phyloP scores from a whole-genome alignment of 2,797 vertebrate genomes.

The Odontamblyopus lacepedii region DNA sequence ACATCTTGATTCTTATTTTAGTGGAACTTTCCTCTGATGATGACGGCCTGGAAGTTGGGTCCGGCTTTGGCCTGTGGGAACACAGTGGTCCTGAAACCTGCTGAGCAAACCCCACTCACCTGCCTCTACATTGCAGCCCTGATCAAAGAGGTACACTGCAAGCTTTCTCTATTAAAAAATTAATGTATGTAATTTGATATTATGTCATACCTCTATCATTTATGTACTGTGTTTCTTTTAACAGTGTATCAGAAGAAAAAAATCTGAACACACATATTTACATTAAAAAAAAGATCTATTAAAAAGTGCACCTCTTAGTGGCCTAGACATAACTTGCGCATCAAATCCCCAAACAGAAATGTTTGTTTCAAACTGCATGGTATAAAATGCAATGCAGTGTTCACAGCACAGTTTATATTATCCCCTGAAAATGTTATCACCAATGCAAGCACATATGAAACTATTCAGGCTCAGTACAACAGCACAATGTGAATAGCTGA shows the following conservation, averaged over 20 bases:
- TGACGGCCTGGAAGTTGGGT: constrained; percentile 98
- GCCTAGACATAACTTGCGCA: neutral
- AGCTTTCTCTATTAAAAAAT: constrained; percentile 1
- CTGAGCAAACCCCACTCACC: constrained; percentile 97
- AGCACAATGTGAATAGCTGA: constrained; percentile 11
- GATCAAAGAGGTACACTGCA: constrained; percentile 85
- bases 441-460: neutral
- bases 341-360: neutral
- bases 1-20: constrained; percentile 70
- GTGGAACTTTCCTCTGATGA: constrained; percentile 99
- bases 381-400: neutral
- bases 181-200: neutral
- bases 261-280: neutral
- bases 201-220: neutral
- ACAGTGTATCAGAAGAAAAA: neutral
- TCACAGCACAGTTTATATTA: neutral
- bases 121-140: constrained; percentile 94
- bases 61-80: constrained; percentile 96
- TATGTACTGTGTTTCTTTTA: neutral
- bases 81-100: constrained; percentile 95
- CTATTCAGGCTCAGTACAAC: constrained; percentile 1
- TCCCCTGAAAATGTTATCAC: constrained; percentile 7
- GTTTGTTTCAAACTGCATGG: neutral
- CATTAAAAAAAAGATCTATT: neutral
- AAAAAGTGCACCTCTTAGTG: neutral